Evolutionary conservation across 2,888 invertebrate species (phyloP), one percentile per base, ranked within the genome.

Genomic region (Macaria notata): DNA sequence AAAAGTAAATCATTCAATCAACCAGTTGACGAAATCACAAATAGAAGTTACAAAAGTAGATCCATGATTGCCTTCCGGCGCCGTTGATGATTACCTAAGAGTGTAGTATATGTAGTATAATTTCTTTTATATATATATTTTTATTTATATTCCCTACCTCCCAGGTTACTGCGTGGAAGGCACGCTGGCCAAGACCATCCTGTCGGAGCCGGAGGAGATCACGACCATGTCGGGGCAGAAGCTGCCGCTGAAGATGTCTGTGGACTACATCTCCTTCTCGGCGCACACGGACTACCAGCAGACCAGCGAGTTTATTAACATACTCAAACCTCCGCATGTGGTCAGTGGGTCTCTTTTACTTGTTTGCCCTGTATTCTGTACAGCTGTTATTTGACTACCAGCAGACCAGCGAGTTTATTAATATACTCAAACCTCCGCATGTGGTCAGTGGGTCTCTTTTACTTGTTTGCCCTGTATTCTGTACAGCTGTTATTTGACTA

Each of bases 251-350:
- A 98, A 98, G 85, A 98, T 98, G 96, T 98, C 98, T 0, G 99
- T 99, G 0, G 98, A 99, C 86, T 99, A 99, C 85, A 99, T 99
- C 73, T 99, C 99, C 0, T 99, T 99, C 91, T 99, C 99, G 0
- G 99, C 99, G 0, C 99, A 99, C 83, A 99, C 99, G 0, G 99
- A 99, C 89, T 99, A 98, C 83, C 96, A 97, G 83, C 98, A 98
- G 89, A 99, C 99, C 0, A 98, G 98, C 47, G 98, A 99, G 90
- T 99, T 99, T 78, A 97, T 99, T 65, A 94, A 98, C 49, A 94
- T 96, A 49, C 89, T 99, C 46, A 97, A 97, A 78, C 99, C 99
- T 4, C 97, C 98, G 0, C 99, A 99, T 85, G 97, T 99, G 66
- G 98, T 97, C 73, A 83, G 92, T 83, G 33, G 33, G 4, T 36